Base-by-base conservation (phyloP, 1,140 invertebrate species). In the Drepana arcuata region DNA sequence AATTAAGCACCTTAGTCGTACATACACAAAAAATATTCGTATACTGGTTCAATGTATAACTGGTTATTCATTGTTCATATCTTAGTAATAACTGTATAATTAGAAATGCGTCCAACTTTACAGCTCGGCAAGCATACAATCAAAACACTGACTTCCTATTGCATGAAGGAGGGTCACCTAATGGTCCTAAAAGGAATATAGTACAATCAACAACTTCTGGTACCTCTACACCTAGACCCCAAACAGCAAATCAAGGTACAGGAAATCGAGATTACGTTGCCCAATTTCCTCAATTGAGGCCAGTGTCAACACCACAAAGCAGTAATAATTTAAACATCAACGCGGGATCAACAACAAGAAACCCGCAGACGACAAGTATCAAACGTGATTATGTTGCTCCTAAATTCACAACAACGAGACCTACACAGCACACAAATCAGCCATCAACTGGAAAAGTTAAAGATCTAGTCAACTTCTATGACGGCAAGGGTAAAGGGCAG, bases 401-500 rank as follows among this genome's bases (percentile, higher is more conserved):
- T 16, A 42, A 44, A 39, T 45, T 23, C 24, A 16, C 53, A 37
- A 48, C 53, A 18, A 7, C 44, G 13, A 63, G 61, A 40, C 41
- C 54, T 13, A 24, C 48, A 14, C 21, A 41, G 30, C 34, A 34
- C 26, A 52, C 44, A 18, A 52, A 51, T 35, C 48, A 51, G 29
- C 37, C 36, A 34, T 30, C 34, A 34, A 27, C 48, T 2, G 71
- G 70, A 26, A 74, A 77, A 53, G 74, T 82, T 2, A 73, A 79
- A 48, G 74, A 75, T 49, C 43, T 82, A 4, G 44, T 82, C 10
- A 74, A 82, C 35, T 79, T 68, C 43, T 82, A 69, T 37, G 69
- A 82, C 34, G 48, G 34, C 34, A 65, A 75, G 49, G 41, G 9
- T 27, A 56, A 51, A 37, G 47, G 30, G 10, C 34, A 23, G 34